Evolutionary conservation across 2,888 invertebrate species (phyloP), one percentile per base, ranked within the genome.

Genomic region (Trachelus tabidus): DNA sequence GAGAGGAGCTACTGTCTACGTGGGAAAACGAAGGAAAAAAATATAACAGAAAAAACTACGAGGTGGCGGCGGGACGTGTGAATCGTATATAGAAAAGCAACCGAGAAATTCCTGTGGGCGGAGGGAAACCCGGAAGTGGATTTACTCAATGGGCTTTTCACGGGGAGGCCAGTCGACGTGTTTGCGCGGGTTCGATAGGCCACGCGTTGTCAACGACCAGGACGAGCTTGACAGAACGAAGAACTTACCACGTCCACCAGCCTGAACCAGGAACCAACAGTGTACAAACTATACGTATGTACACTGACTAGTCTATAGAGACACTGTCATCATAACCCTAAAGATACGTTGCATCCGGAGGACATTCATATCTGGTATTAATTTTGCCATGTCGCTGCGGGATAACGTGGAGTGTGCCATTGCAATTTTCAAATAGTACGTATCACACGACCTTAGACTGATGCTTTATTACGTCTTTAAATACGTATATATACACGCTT

Each of bases 391-490:
- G 83, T 81, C 84, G 75, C 82, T 75, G 76, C 79, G 81, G 75
- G 80, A 83, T 75, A 75, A 68, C 81, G 80, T 82, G 69, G 85
- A 83, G 81, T 84, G 84, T 80, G 82, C 85, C 83, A 79, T 85
- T 82, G 85, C 82, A 79, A 81, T 83, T 84, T 84, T 83, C 80
- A 86, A 86, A 80, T 84, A 85, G 88, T 86, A 86, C 76, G 86
- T 87, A 88, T 84, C 56, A 23, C 56, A 56, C 9, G 56, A 56
- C 9, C 56, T 56, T 56, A 56, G 56, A 56, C 56, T 56, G 23
- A 56, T 56, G 56, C 56, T 56, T 56, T 23, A 23, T 56, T 56
- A 9, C 23, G 23, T 56, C 56, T 56, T 56, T 56, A 1, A 9
- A 56, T 15, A 56, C 6, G 15, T 15, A 40, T 15, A 40, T 56